phyloP scores from a whole-genome alignment of 2,888 invertebrate genomes.

The Phortica okadai region DNA sequence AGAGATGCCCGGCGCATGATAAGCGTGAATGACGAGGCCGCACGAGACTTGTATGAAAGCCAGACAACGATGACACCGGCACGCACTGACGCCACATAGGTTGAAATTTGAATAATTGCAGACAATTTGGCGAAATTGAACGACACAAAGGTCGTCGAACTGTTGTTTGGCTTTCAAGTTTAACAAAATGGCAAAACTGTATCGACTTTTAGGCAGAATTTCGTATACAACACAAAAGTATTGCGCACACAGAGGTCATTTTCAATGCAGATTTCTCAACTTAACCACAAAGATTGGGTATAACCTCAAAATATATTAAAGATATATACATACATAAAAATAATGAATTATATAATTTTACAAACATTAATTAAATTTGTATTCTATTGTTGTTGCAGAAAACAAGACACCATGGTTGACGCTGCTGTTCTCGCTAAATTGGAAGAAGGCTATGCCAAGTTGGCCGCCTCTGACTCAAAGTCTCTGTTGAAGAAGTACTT shows the following conservation, averaged over 20 bases:
- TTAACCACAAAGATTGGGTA: too few relatives aligned
- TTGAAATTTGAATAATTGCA: slow-evolving; percentile 4
- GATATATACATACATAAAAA: too few relatives aligned
- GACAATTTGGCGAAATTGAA: slow-evolving; percentile 6
- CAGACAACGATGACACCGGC: slow-evolving; percentile 3
- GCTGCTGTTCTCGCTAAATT: slow-evolving; percentile 93
- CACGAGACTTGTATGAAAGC: background rate
- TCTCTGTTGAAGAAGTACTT: slow-evolving; percentile 97
- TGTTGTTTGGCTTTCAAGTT: background rate
- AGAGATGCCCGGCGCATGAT: slow-evolving; percentile 3
- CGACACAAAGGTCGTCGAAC: background rate
- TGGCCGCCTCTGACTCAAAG: slow-evolving; percentile 92
- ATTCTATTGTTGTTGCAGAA: slow-evolving; percentile 78
- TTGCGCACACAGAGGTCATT: too few relatives aligned
- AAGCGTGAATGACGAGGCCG: background rate
- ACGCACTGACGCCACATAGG: background rate
- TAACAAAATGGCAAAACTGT: too few relatives aligned
- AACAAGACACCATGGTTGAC: slow-evolving; percentile 91
- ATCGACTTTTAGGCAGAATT: too few relatives aligned
- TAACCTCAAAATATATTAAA: too few relatives aligned
- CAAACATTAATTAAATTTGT: slow-evolving; percentile 32
- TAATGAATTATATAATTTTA: background rate
- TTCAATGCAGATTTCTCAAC: too few relatives aligned
- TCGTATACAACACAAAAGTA: too few relatives aligned
- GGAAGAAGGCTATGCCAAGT: slow-evolving; percentile 93